Evolutionary conservation across 2,888 invertebrate species (phyloP).

Genomic region (Cartodere bifasciata): DNA sequence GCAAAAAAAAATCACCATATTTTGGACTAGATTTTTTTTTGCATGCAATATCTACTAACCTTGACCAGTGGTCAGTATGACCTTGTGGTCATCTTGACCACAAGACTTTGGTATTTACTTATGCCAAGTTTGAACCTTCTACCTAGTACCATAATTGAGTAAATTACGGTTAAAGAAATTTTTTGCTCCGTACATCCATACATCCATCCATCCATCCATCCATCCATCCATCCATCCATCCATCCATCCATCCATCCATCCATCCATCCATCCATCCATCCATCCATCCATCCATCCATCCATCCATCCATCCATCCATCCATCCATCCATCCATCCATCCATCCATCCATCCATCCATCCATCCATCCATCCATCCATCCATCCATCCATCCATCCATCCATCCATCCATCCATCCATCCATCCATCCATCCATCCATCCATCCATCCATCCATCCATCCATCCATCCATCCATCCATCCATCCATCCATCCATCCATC

Average conservation of each 20-base stretch:
- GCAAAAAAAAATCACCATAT: too few relatives aligned
- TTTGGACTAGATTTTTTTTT: too few relatives aligned
- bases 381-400: slow-evolving; percentile 6
- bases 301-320: slow-evolving; percentile 6
- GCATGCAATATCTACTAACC: too few relatives aligned
- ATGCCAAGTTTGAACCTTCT: too few relatives aligned
- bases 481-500: slow-evolving; percentile 6
- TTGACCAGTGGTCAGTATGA: too few relatives aligned
- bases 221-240: slow-evolving; percentile 6
- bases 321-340: slow-evolving; percentile 6
- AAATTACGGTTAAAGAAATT: too few relatives aligned
- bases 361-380: slow-evolving; percentile 6
- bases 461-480: slow-evolving; percentile 6
- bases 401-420: slow-evolving; percentile 6
- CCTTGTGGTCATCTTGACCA: too few relatives aligned
- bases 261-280: slow-evolving; percentile 6
- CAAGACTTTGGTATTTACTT: too few relatives aligned
- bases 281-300: slow-evolving; percentile 6
- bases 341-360: slow-evolving; percentile 6
- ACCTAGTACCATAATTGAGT: too few relatives aligned
- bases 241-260: slow-evolving; percentile 6
- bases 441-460: slow-evolving; percentile 6
- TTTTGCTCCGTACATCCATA: neutral
- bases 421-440: slow-evolving; percentile 6
- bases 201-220: slow-evolving; percentile 6